phyloP scores from a whole-genome alignment of 2,888 invertebrate species.

The Pachliopta kotzebuea region DNA sequence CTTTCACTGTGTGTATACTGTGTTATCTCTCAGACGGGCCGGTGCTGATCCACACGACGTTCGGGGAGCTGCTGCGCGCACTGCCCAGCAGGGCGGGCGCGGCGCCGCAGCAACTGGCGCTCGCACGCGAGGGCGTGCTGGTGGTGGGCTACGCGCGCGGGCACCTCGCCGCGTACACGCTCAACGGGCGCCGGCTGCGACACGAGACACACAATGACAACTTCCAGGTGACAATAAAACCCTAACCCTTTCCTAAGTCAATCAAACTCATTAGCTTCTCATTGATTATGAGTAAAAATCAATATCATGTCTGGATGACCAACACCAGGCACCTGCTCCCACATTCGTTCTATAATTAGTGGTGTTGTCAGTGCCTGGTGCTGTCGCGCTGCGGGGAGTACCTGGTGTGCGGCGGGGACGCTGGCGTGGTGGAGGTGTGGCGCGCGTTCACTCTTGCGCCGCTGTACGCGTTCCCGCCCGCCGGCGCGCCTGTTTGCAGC shows the following conservation, averaged over 20 bases:
- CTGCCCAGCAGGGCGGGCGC: constrained; percentile 87
- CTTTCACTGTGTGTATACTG: not conserved
- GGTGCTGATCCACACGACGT: constrained; percentile 98
- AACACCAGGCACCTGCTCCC: too few relatives aligned
- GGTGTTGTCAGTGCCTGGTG: constrained; percentile 86
- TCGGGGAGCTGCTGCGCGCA: constrained; percentile 95
- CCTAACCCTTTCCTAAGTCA: too few relatives aligned
- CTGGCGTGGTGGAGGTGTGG: constrained; percentile 99
- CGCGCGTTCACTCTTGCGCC: constrained; percentile 97
- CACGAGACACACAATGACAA: constrained; percentile 97
- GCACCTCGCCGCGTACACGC: constrained; percentile 95
- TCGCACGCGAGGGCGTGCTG: constrained; percentile 98
- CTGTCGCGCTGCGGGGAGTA: constrained; percentile 99
- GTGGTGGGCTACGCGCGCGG: constrained; percentile 96
- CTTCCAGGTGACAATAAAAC: constrained; percentile 92
- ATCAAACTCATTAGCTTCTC: too few relatives aligned
- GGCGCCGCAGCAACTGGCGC: constrained; percentile 92
- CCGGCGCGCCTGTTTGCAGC: constrained; percentile 96
- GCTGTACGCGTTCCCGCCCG: constrained; percentile 98
- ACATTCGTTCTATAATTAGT: too few relatives aligned
- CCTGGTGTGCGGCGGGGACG: constrained; percentile 97
- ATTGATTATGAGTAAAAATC: too few relatives aligned
- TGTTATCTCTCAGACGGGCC: constrained; percentile 88
- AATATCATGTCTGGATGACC: not conserved
- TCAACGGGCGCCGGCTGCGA: constrained; percentile 94